Base-by-base conservation (phyloP, 2,888 invertebrate species). In the Synanthedon andrenaeformis region DNA sequence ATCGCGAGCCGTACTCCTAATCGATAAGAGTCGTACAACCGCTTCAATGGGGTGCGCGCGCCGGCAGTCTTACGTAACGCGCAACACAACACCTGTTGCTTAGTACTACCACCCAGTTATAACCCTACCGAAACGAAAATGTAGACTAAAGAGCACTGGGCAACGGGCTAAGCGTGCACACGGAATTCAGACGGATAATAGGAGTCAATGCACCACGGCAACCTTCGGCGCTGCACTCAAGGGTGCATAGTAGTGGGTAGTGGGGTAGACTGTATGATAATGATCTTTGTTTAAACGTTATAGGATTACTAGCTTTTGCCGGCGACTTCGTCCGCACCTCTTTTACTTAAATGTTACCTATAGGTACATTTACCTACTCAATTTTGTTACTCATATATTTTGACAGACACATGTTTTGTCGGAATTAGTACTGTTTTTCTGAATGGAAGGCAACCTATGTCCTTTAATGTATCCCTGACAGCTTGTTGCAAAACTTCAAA, bases 211-310 rank as follows among this genome's bases (percentile, higher is more conserved):
- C 83, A 85, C 86, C 69, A 69, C 65, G 64, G 73, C 84, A 86
- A 85, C 86, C 85, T 86, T 86, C 84, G 81, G 52, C 65, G 72
- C 62, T 84, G 85, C 85, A 82, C 85, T 85, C 85, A 86, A 86
- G 85, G 85, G 84, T 84, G 85, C 83, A 84, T 82, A 81, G 81
- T 79, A 76, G 72, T 67, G 68, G 69, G 64, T 66, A 69, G 69
- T 63, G 49, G 17, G 17, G 66, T 68, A 68, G 64, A 59, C 63
- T 59, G 66, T 69, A 75, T 80, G 80, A 78, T 83, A 83, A 82
- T 82, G 78, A 83, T 82, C 82, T 82, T 81, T 75, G 79, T 78
- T 79, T 77, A 69, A 12, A 23, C 35, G 6, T 35, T 35, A 10
- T 35, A 35, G 8, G 28, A 35, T 35, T 35, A 35, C 28, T 35